Evolutionary conservation across 2,797 vertebrate species (phyloP), one percentile per base, ranked within the genome.

Genomic region (Cygnus olor): DNA sequence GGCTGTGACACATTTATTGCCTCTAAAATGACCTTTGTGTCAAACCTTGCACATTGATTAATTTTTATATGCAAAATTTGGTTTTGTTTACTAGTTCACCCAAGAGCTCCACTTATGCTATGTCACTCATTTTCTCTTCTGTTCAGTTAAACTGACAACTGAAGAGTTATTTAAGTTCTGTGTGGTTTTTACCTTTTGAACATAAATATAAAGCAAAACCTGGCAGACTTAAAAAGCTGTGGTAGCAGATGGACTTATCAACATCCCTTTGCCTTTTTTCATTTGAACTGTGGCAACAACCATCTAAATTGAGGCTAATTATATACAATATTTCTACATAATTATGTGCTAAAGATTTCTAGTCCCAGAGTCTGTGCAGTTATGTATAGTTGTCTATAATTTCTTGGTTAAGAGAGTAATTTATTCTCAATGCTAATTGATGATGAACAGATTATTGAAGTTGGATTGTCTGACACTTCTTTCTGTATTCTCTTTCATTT

Each of bases 401-500:
- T 94, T 97, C 89, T 96, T 90, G 89, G 68, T 95, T 96, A 92
- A 86, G 70, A 92, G 78, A 80, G 57, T 92, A 94, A 97, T 97
- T 96, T 97, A 94, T 96, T 98, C 81, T 92, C 76, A 89, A 28
- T 90, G 76, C 56, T 97, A 95, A 97, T 80, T 96, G 89, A 83
- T 69, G 89, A 89, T 92, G 93, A 97, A 64, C 22, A 95, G 86
- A 97, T 95, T 94, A 96, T 91, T 95, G 76, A 89, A 95, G 61
- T 27, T 92, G 80, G 53, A 71, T 81, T 44, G 38, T 34, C 11
- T 90, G 66, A 38, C 71, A 70, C 38, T 87, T 76, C 32, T 91
- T 96, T 87, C 77, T 72, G 25, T 80, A 24, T 90, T 90, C 44
- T 88, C 22, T 94, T 94, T 54, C 20, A 14, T 66, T 95, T 84